phyloP scores from a whole-genome alignment of 35 echinoderm and acorn worm species.

The Amphiura filiformis region DNA sequence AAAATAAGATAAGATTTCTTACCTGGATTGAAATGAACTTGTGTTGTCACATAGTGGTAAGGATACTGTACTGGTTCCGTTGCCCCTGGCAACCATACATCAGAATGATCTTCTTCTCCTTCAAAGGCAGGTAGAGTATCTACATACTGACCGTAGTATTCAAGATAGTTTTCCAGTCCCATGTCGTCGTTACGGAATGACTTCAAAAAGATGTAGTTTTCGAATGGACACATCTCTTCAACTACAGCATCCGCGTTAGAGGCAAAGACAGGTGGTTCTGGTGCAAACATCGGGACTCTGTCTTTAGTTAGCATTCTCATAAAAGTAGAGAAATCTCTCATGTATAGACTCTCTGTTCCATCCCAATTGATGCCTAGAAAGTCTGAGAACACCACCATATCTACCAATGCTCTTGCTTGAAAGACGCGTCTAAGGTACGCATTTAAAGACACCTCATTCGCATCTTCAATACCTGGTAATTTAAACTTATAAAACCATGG shows the following conservation, averaged over 20 bases:
- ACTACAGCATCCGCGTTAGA: constrained; percentile 15
- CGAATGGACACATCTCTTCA: constrained; percentile 30
- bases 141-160: constrained; percentile 16
- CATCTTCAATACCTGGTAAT: not conserved
- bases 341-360: constrained; percentile 37
- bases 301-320: constrained; percentile 40
- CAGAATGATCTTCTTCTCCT: constrained; percentile 9
- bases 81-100: constrained; percentile 48
- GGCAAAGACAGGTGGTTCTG: constrained; percentile 56
- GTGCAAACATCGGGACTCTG: constrained; percentile 36
- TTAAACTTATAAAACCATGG: constrained; percentile 28
- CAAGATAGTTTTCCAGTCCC: constrained; percentile 8
- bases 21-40: constrained; percentile 44
- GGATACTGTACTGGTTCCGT: constrained; percentile 11
- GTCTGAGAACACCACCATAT: constrained; percentile 26
- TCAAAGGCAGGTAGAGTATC: constrained; percentile 14
- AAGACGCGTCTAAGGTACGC: constrained; percentile 16
- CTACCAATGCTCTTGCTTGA: not conserved
- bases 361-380: constrained; percentile 71
- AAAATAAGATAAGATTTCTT: not conserved
- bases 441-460: not conserved
- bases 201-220: constrained; percentile 49
- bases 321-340: constrained; percentile 40
- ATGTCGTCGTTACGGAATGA: constrained; percentile 42
- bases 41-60: constrained; percentile 50